phyloP scores from a whole-genome alignment of 1,140 invertebrate species.

The Lepeophtheirus salmonis region DNA sequence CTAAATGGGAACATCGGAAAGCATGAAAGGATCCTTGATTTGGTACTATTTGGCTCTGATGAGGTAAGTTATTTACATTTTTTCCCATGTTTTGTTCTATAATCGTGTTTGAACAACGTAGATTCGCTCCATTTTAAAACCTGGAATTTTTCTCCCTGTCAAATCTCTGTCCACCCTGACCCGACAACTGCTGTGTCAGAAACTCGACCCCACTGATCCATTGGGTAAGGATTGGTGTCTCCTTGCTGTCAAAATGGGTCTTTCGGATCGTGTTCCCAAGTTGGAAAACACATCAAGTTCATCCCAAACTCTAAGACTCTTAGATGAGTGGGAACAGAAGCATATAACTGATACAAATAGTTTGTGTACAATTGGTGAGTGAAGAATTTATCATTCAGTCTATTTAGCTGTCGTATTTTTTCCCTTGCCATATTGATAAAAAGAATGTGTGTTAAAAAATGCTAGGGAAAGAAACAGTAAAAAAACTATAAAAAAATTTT shows the following conservation, averaged over 20 bases:
- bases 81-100: neutral
- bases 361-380: neutral
- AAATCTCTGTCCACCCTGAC: slow-evolving; percentile 34
- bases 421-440: too few relatives aligned
- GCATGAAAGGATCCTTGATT: slow-evolving; percentile 43
- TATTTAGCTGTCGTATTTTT: too few relatives aligned
- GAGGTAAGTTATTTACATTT: slow-evolving; percentile 28
- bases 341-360: neutral
- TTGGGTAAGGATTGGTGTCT: slow-evolving; percentile 56
- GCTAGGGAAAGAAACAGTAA: too few relatives aligned
- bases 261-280: slow-evolving; percentile 35
- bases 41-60: slow-evolving; percentile 44
- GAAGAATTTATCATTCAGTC: neutral
- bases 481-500: neutral
- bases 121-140: slow-evolving; percentile 15
- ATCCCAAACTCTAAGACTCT: neutral
- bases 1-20: slow-evolving; percentile 37
- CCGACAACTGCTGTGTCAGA: slow-evolving; percentile 32
- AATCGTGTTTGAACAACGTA: neutral
- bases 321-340: slow-evolving; percentile 11
- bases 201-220: slow-evolving; percentile 54
- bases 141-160: slow-evolving; percentile 34
- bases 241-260: slow-evolving; percentile 48
- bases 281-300: slow-evolving; percentile 26
- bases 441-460: too few relatives aligned